A percentile compares a stretch with the other conserved stretches of the same genome.
phyloP scores from a whole-genome alignment of 2,888 invertebrate genomes.

The Operophtera brumata region DNA sequence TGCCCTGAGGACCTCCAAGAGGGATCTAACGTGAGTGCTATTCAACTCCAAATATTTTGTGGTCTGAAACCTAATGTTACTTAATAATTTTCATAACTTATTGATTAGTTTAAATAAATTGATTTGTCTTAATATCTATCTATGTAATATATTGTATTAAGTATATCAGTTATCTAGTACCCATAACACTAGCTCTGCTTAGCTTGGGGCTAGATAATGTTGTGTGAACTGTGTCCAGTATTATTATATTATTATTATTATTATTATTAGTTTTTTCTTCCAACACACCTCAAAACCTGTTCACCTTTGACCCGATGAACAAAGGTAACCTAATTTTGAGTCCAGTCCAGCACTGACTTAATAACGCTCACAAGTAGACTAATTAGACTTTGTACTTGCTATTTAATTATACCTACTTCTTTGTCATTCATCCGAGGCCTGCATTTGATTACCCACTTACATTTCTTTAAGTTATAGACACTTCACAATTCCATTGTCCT shows the following conservation, averaged over 20 bases:
- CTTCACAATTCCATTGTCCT: not conserved
- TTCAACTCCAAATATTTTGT: not conserved
- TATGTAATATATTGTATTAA: no score
- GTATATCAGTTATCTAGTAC: no score
- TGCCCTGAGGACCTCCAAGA: conserved; percentile 85
- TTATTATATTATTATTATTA: no score
- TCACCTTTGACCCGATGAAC: not conserved
- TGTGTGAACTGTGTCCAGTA: no score
- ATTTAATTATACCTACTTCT: conserved; percentile 2
- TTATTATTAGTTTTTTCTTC: no score
- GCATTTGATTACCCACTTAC: not conserved
- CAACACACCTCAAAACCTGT: no score
- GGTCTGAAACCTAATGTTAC: not conserved
- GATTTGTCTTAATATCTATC: no score
- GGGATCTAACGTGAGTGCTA: conserved; percentile 85
- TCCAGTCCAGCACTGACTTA: not conserved
- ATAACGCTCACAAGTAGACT: not conserved
- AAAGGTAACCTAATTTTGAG: not conserved
- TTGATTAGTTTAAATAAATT: no score
- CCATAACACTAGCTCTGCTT: no score
- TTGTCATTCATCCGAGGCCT: not conserved
- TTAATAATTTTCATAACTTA: not conserved
- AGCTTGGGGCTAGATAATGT: no score
- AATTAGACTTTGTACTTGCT: conserved; percentile 4
- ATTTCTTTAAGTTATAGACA: not conserved